A percentile compares a stretch with the other conserved stretches of the same genome.
phyloP scores from a whole-genome alignment of 2,797 vertebrate species.

The Esox lucius region DNA sequence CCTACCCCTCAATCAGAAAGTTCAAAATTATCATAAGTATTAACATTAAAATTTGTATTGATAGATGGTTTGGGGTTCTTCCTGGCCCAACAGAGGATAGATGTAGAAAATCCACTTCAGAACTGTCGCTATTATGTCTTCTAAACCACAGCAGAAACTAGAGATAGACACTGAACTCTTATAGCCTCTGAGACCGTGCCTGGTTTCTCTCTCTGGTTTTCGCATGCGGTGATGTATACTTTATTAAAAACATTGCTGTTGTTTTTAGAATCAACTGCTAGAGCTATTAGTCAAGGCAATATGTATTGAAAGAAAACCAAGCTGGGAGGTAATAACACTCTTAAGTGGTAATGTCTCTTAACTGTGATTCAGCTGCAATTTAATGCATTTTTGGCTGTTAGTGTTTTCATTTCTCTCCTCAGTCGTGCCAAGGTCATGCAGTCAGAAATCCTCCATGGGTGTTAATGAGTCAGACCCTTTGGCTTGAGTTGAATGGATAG shows the following conservation, averaged over 20 bases:
- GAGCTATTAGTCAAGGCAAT: not conserved
- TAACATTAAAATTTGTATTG: slow-evolving; percentile 1
- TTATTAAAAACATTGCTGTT: not conserved
- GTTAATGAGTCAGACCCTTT: slow-evolving; percentile 15
- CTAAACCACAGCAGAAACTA: not conserved
- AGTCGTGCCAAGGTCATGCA: slow-evolving; percentile 12
- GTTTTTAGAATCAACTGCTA: slow-evolving; percentile 17
- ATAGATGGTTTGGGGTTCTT: not conserved
- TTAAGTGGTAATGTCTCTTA: not conserved
- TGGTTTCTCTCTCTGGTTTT: no score
- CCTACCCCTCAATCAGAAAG: not conserved
- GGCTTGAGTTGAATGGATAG: slow-evolving; percentile 3
- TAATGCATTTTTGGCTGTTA: not conserved
- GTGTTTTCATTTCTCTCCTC: not conserved
- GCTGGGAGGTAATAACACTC: not conserved
- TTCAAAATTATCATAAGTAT: not conserved
- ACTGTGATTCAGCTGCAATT: slow-evolving; percentile 1
- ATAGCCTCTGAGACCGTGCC: no score
- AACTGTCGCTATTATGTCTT: no score
- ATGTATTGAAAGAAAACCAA: not conserved
- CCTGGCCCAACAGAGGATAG: not conserved
- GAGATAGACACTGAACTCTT: not conserved
- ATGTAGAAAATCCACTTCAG: no score
- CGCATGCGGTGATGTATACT: not conserved
- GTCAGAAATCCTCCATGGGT: slow-evolving; percentile 9